Evolutionary conservation across 23 tunicate genomes (phyloP).

Genomic region (Trididemnum clinides): DNA sequence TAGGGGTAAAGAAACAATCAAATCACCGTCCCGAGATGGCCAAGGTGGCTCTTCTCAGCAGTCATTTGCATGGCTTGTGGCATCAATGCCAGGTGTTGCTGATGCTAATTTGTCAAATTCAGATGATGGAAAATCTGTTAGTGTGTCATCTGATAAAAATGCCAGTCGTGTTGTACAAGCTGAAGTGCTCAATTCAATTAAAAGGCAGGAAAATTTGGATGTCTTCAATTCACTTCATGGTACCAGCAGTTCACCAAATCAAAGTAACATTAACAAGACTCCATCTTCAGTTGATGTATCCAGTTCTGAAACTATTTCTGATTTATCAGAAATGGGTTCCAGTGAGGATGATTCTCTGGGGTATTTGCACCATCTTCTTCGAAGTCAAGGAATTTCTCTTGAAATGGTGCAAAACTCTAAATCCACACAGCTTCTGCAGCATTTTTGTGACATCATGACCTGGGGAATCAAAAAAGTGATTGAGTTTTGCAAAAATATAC

Average conservation of each 20-base stretch:
- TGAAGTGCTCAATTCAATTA: no score
- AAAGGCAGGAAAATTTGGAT: slow-evolving; percentile 27
- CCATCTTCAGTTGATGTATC: not conserved
- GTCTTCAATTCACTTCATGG: slow-evolving; percentile 80
- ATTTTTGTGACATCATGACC: slow-evolving; percentile 95
- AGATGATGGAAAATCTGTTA: no score
- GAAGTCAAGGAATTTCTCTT: slow-evolving; percentile 53
- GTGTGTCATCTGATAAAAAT: no score
- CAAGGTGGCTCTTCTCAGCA: not conserved
- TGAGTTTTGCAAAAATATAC: slow-evolving; percentile 92
- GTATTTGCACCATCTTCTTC: slow-evolving; percentile 48
- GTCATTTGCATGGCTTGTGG: slow-evolving; percentile 36
- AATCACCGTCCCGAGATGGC: not conserved
- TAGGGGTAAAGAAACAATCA: slow-evolving; percentile 55
- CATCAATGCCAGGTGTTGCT: not conserved
- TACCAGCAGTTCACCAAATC: not conserved
- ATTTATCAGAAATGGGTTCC: not conserved
- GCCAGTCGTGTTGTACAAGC: no score
- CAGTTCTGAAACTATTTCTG: not conserved
- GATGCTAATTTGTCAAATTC: not conserved
- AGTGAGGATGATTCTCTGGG: slow-evolving; percentile 29
- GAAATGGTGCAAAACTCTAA: slow-evolving; percentile 44
- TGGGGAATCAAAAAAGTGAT: slow-evolving; percentile 96
- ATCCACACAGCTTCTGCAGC: slow-evolving; percentile 61
- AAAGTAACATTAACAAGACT: not conserved